phyloP scores from a whole-genome alignment of 2,797 vertebrate genomes.

The Spea hammondii region DNA sequence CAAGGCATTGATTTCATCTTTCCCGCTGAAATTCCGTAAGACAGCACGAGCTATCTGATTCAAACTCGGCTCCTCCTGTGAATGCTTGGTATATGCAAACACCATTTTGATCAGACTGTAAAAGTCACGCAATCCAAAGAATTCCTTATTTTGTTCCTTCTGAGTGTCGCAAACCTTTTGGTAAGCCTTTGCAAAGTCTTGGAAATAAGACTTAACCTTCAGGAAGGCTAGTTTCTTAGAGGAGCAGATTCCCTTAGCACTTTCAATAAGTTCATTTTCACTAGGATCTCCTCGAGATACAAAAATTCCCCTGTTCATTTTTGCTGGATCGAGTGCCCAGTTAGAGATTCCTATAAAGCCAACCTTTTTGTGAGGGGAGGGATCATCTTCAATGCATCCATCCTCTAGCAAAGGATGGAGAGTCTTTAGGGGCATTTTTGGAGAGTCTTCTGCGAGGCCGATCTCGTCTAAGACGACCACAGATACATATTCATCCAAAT shows the following conservation, averaged over 20 bases:
- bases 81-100: slow-evolving; percentile 74
- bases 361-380: slow-evolving; percentile 89
- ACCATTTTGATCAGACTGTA: slow-evolving; percentile 98
- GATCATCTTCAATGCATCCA: slow-evolving; percentile 90
- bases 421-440: slow-evolving; percentile 94
- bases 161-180: slow-evolving; percentile 66
- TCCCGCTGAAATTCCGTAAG: slow-evolving; percentile 92
- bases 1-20: slow-evolving; percentile 75
- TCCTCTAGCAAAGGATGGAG: slow-evolving; percentile 93
- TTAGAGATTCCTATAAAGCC: slow-evolving; percentile 97
- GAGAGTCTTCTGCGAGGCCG: slow-evolving; percentile 93
- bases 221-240: slow-evolving; percentile 75
- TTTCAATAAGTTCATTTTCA: slow-evolving; percentile 80
- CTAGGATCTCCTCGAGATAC: slow-evolving; percentile 88
- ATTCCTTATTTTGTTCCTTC: slow-evolving; percentile 78
- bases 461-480: slow-evolving; percentile 97
- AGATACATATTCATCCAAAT: slow-evolving; percentile 85
- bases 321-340: slow-evolving; percentile 96
- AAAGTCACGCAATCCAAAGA: slow-evolving; percentile 94
- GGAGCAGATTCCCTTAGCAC: slow-evolving; percentile 85
- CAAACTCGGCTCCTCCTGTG: slow-evolving; percentile 64
- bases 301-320: slow-evolving; percentile 97
- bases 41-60: slow-evolving; percentile 75
- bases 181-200: slow-evolving; percentile 81
- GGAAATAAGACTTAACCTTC: slow-evolving; percentile 78